Base-by-base conservation (phyloP, 2,888 invertebrate species). In the Coleophora flavipennella region DNA sequence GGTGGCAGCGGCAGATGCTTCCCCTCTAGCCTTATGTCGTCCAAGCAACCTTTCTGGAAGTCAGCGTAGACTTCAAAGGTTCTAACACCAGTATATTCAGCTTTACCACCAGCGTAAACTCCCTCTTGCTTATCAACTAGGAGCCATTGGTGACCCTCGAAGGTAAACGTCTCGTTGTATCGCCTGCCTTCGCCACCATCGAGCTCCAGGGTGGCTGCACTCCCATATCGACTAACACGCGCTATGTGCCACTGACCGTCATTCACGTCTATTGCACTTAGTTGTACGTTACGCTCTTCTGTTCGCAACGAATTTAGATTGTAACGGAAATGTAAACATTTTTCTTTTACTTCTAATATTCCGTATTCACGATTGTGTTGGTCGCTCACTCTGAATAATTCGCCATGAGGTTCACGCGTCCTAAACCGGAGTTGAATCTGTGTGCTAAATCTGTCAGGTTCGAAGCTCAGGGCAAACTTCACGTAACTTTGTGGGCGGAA, bases 161-260 rank as follows among this genome's bases (percentile, higher is more conserved):
- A 96, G 27, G 89, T 90, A 68, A 96, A 96, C 0, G 95, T 94
- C 71, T 97, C 97, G 64, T 97, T 96, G 79, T 95, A 96, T 44
- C 96, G 86, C 46, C 96, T 84, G 0, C 97, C 97, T 79, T 97
- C 97, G 1, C 98, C 98, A 2, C 96, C 96, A 64, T 99, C 98
- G 49, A 98, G 84, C 68, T 95, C 95, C 44, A 99, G 81, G 37
- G 94, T 94, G 9, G 97, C 96, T 8, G 96, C 95, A 35, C 95
- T 95, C 31, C 97, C 97, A 55, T 94, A 95, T 40, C 98, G 89
- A 55, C 93, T 93, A 0, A 97, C 94, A 50, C 93, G 89, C 4
- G 96, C 96, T 39, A 94, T 94, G 67, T 99, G 98, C 98, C 98
- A 98, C 60, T 96, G 96, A 1, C 98, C 98, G 67, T 97, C 95